Evolutionary conservation across 1,140 invertebrate species (phyloP).

Genomic region (Antheraea mylitta): DNA sequence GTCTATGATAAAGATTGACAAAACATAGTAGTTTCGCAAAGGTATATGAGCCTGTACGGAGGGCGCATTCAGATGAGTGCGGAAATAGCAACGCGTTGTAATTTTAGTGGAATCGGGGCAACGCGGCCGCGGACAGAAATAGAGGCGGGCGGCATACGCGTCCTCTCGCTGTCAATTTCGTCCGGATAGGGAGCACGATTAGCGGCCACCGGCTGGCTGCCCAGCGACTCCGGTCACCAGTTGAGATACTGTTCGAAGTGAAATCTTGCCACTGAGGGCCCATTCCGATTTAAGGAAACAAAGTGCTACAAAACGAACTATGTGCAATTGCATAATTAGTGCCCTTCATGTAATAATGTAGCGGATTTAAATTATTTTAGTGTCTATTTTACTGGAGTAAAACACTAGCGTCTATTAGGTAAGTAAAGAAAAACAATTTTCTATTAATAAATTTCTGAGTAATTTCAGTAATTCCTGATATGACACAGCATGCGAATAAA

Average conservation of each 20-base stretch:
- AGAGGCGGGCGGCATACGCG: conserved; percentile 65
- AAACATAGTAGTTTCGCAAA: conserved; percentile 39
- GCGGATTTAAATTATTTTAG: neutral
- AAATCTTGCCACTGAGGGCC: neutral
- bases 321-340: conserved; percentile 44
- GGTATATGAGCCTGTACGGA: conserved; percentile 45
- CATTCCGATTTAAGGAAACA: neutral
- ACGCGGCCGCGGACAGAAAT: conserved; percentile 72
- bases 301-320: neutral
- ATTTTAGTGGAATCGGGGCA: conserved; percentile 78
- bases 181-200: conserved; percentile 72
- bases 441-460: neutral
- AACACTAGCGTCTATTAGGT: neutral
- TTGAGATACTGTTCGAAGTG: neutral
- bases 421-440: neutral
- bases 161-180: conserved; percentile 71
- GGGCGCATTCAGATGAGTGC: conserved; percentile 61
- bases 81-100: conserved; percentile 74
- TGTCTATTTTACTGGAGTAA: neutral
- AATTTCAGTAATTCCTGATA: too few relatives aligned
- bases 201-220: conserved; percentile 35
- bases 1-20: neutral
- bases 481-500: too few relatives aligned
- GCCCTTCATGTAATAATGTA: conserved; percentile 20
- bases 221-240: conserved; percentile 7